These are phyloP conservation scores for Syngnathus rostellatus DNA, from an alignment of 2,797 vertebrate genomes.

Conservation along the genomic window DNA sequence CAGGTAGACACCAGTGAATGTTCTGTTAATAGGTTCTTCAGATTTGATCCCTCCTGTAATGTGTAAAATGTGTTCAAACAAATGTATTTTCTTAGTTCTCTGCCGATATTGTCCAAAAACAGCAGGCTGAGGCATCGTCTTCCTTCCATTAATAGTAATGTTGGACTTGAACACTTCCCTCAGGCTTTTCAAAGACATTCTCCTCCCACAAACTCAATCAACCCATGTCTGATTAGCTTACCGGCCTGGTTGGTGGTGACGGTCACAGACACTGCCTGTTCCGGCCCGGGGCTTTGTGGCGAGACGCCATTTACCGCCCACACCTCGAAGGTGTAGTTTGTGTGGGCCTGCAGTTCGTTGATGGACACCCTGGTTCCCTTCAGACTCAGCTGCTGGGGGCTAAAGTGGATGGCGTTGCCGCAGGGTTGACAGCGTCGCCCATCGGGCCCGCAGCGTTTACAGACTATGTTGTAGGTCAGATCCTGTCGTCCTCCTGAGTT, in stretches of 20 bases:
- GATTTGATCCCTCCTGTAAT: too few relatives aligned
- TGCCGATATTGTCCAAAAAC: neutral
- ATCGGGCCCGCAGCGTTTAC: constrained; percentile 83
- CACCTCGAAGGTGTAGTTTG: constrained; percentile 97
- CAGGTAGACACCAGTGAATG: neutral
- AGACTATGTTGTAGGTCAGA: constrained; percentile 88
- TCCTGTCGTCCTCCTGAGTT: constrained; percentile 87
- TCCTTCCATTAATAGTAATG: neutral
- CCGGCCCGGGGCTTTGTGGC: constrained; percentile 82
- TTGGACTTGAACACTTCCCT: neutral
- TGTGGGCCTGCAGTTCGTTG: constrained; percentile 92
- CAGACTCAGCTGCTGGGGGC: constrained; percentile 85
- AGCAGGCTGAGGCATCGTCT: neutral
- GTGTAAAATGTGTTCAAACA: too few relatives aligned
- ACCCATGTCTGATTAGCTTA: constrained; percentile 45
- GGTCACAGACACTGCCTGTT: constrained; percentile 89
- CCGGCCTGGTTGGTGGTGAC: constrained; percentile 98
- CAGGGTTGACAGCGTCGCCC: constrained; percentile 81
- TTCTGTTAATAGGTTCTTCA: neutral
- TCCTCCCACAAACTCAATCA: constrained; percentile 2
- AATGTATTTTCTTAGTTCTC: too few relatives aligned
- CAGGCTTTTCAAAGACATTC: neutral
- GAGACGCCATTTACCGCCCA: constrained; percentile 95
- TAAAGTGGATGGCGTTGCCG: constrained; percentile 86
- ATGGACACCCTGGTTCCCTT: constrained; percentile 85